Evolutionary conservation across 2,113 vertebrate species (phyloP).

Genomic region (Trichomycterus rosablanca): DNA sequence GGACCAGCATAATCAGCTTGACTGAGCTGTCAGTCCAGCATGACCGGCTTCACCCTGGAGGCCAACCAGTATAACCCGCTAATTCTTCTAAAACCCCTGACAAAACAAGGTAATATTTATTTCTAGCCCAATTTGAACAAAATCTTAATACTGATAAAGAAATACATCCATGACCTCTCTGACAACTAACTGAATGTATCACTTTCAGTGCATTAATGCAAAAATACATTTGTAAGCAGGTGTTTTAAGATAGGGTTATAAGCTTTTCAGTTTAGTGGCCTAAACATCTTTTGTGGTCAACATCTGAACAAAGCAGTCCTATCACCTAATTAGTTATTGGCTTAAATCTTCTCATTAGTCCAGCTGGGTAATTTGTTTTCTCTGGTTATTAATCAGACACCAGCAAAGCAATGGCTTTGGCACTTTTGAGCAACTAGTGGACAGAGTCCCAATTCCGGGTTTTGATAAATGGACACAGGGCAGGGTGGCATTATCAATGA

Average conservation of each 20-base stretch:
- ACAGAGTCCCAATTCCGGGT: slow-evolving; percentile 20
- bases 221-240: not conserved
- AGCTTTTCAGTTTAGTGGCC: not conserved
- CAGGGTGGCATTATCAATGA: slow-evolving; percentile 22
- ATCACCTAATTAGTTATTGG: slow-evolving; percentile 23
- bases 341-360: slow-evolving; percentile 19
- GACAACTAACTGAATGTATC: not conserved
- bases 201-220: slow-evolving; percentile 3
- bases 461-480: slow-evolving; percentile 36
- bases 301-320: slow-evolving; percentile 21
- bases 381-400: slow-evolving; percentile 21
- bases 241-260: not conserved
- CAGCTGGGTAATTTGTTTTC: slow-evolving; percentile 10
- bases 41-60: no score
- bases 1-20: no score
- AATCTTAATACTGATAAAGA: no score
- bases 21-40: no score
- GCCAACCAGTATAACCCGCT: no score
- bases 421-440: slow-evolving; percentile 34
- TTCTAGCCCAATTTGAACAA: no score
- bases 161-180: not conserved
- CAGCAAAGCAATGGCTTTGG: slow-evolving; percentile 7
- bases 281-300: slow-evolving; percentile 8
- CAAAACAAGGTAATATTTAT: no score
- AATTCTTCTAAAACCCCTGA: no score